Conservation (phyloP, 2,888 invertebrate species). For the Morpho deidamia region DNA sequence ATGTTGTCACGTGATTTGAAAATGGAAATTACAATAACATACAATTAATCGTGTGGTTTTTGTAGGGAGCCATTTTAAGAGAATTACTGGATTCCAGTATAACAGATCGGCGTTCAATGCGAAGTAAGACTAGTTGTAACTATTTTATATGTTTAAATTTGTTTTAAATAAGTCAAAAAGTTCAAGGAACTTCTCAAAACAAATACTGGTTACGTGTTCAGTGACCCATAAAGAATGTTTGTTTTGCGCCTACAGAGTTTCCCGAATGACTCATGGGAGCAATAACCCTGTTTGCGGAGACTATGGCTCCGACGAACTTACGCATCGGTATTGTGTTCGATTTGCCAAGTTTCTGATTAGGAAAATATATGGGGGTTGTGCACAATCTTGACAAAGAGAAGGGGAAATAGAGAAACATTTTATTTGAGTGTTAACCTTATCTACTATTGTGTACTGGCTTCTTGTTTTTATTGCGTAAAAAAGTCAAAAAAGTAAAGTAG, state of each 20-base stretch:
- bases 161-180: neutral
- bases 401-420: neutral
- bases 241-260: slow-evolving; percentile 5
- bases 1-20: too few species aligned
- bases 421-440: too few species aligned
- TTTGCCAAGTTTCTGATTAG: slow-evolving; percentile 15
- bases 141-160: too few species aligned
- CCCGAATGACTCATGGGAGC: slow-evolving; percentile 14
- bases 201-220: neutral
- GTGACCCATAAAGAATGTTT: neutral
- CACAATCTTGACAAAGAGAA: neutral
- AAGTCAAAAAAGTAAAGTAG: too few species aligned
- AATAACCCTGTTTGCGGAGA: slow-evolving; percentile 18
- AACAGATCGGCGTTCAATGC: too few species aligned
- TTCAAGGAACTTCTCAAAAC: neutral
- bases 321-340: neutral
- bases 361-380: slow-evolving; percentile 4
- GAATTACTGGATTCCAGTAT: too few species aligned
- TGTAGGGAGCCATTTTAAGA: too few species aligned
- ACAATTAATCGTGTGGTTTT: too few species aligned
- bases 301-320: slow-evolving; percentile 7
- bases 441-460: too few species aligned
- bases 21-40: too few species aligned
- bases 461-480: too few species aligned
- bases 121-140: too few species aligned